phyloP scores from a whole-genome alignment of 2,888 invertebrate genomes.

The Athalia circularis region DNA sequence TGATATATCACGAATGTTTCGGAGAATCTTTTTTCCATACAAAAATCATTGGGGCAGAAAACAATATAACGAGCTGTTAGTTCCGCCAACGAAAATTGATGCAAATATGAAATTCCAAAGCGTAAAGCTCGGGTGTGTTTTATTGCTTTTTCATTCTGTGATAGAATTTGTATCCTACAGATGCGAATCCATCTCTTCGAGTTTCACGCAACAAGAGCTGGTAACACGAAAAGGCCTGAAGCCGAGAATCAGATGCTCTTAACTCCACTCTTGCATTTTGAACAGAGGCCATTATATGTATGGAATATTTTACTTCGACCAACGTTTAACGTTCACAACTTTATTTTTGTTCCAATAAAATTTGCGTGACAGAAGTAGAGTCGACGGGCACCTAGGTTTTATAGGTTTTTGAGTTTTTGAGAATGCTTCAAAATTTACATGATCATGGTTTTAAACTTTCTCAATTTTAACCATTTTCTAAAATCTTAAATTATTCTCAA shows the following conservation, averaged over 20 bases:
- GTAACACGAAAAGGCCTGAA: not conserved
- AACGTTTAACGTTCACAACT: too few species aligned
- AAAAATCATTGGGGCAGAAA: conserved; percentile 5
- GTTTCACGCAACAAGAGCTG: conserved; percentile 30
- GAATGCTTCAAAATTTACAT: too few species aligned
- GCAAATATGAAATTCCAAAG: conserved; percentile 60
- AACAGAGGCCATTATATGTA: too few species aligned
- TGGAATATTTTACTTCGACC: too few species aligned
- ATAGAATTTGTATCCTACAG: not conserved
- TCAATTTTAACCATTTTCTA: too few species aligned
- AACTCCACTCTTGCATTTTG: not conserved
- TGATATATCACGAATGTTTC: too few species aligned
- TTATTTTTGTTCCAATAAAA: too few species aligned
- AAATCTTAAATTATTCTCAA: too few species aligned
- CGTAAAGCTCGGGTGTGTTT: conserved; percentile 50
- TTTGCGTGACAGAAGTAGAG: too few species aligned
- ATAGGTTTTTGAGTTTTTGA: too few species aligned
- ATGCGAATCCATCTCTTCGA: conserved; percentile 33
- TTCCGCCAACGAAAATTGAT: conserved; percentile 54
- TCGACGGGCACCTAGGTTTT: too few species aligned
- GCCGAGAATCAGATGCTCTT: not conserved
- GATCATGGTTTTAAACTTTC: too few species aligned
- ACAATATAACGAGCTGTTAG: conserved; percentile 22
- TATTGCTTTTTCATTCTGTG: conserved; percentile 51
- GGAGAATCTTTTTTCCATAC: not conserved